phyloP scores from a whole-genome alignment of 2,888 invertebrate genomes.

The Drosophila prostipennis region DNA sequence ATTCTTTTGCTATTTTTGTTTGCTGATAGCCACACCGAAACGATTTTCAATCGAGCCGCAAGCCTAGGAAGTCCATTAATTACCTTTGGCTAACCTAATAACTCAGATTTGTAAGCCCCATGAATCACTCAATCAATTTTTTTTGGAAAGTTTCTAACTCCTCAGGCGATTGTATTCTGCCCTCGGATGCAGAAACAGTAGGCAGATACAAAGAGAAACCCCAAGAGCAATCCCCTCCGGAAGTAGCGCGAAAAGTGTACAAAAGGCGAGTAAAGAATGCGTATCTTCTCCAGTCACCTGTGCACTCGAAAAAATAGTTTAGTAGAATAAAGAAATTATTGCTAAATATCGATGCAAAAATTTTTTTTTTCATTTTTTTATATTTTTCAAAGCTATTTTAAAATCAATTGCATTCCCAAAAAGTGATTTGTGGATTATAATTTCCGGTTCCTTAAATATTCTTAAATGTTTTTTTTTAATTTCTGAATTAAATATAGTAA shows the following conservation, averaged over 20 bases:
- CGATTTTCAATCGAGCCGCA: conserved; percentile 24
- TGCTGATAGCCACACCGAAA: conserved; percentile 15
- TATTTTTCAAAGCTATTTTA: no score
- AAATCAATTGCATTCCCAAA: no score
- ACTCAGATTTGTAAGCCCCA: conserved; percentile 18
- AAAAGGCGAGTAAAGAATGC: conserved; percentile 50
- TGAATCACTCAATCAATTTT: conserved; percentile 28
- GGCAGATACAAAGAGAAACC: conserved; percentile 4
- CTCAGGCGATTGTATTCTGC: neutral
- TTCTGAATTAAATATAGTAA: no score
- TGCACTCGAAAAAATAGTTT: conserved; percentile 6
- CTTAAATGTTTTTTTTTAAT: no score
- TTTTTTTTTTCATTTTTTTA: no score
- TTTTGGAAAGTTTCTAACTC: neutral
- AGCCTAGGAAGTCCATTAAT: conserved; percentile 27
- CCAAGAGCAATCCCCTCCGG: conserved; percentile 44
- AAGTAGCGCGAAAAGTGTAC: conserved; percentile 45
- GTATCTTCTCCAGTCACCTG: conserved; percentile 11
- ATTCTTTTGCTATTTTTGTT: conserved; percentile 19
- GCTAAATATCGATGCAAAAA: no score
- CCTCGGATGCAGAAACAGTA: neutral
- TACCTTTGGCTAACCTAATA: conserved; percentile 30
- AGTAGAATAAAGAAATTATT: neutral
- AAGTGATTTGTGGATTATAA: no score
- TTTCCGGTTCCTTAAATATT: no score